Percentiles rank a stretch among this genome's conserved stretches.
Evolutionary conservation across 2,113 vertebrate species (phyloP).

Genomic region (Serilophus lunatus): DNA sequence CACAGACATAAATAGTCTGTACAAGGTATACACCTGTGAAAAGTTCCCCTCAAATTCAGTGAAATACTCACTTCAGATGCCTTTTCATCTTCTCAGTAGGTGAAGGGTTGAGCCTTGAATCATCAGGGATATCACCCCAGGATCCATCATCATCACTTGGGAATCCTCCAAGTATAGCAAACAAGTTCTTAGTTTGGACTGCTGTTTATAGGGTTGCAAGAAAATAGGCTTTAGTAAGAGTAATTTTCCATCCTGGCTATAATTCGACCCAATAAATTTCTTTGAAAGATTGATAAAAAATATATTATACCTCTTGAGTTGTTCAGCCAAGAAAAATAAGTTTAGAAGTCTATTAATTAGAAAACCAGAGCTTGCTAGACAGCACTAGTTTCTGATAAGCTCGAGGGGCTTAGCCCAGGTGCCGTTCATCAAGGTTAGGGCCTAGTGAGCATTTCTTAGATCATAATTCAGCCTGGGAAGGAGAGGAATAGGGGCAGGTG

Average conservation of each 20-base stretch:
- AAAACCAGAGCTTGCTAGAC: not conserved
- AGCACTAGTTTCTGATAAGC: not conserved
- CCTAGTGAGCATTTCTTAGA: not conserved
- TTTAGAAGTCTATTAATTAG: not conserved
- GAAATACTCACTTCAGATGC: not conserved
- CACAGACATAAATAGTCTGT: not conserved
- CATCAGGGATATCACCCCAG: accelerated
- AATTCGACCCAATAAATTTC: not conserved
- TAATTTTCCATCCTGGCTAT: not conserved
- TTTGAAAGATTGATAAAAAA: not conserved
- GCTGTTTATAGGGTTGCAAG: not conserved
- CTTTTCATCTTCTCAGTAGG: not conserved
- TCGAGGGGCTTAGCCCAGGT: not conserved
- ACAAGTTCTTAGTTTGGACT: not conserved
- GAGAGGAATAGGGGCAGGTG: not conserved
- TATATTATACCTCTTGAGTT: no score
- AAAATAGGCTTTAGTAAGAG: not conserved
- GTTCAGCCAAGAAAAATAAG: not conserved
- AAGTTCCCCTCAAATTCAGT: not conserved
- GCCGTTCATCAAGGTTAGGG: not conserved
- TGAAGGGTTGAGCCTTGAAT: not conserved
- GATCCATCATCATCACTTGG: not conserved
- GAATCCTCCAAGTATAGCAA: not conserved
- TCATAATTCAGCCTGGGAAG: no score
- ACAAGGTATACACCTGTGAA: not conserved